Base-by-base conservation (phyloP, 2,888 invertebrate genomes). In the Patella ulyssiponensis region DNA sequence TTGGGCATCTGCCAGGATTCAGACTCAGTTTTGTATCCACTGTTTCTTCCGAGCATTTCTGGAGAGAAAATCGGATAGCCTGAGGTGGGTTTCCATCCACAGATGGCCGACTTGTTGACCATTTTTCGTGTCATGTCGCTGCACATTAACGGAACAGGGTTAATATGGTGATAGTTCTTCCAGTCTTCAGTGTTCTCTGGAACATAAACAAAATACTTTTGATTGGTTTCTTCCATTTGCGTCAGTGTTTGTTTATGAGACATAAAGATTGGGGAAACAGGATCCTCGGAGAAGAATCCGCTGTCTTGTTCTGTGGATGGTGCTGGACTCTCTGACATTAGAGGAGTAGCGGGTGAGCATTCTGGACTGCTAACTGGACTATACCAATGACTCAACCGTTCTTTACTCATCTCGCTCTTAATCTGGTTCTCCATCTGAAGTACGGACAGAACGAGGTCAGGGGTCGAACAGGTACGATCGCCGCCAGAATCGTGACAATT, bases 381-480 rank as follows among this genome's bases (percentile, higher is more conserved):
- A 14, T 64, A 64, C 64, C 64, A 64, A 64, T 64, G 64, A 20
- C 23, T 64, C 14, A 64, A 9, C 23, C 64, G 20, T 23, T 64
- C 64, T 23, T 64, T 64, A 64, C 23, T 64, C 23, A 64, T 69
- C 44, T 58, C 64, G 4, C 64, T 51, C 11, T 44, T 69, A 23
- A 64, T 69, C 51, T 74, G 74, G 51, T 58, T 51, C 20, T 74
- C 74, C 74, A 74, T 74, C 64, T 74, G 74, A 17, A 74, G 51
- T 33, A 74, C 74, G 1, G 74, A 64, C 56, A 64, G 64, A 52
- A 82, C 79, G 9, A 86, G 69, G 71, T 86, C 86, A 20, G 86
- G 86, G 17, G 86, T 86, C 0, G 86, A 85, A 69, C 86, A 86
- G 7, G 85, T 79, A 9, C 74, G 20, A 51, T 69, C 58, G 1